Conservation (phyloP, 2,797 vertebrate species). For the Acipenser transmontanus region DNA sequence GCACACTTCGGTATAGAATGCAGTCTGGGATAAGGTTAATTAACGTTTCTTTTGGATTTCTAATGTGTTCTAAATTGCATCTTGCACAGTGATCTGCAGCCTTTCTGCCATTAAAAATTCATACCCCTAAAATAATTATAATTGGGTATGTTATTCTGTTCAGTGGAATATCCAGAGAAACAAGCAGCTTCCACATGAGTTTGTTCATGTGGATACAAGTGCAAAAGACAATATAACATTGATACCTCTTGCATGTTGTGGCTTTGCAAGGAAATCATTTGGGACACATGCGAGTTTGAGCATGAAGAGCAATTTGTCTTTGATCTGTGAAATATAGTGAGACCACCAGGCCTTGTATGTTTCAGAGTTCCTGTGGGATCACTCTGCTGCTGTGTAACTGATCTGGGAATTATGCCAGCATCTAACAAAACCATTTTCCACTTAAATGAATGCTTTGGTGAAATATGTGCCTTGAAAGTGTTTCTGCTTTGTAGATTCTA, state of each 20-base stretch:
- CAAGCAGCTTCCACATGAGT: not conserved
- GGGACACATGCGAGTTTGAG: constrained; percentile 20
- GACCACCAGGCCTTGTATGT: constrained; percentile 13
- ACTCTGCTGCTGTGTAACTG: constrained; percentile 6
- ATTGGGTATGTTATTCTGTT: not conserved
- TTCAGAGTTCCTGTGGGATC: constrained; percentile 8
- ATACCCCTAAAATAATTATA: not conserved
- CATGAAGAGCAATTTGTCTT: constrained; percentile 31
- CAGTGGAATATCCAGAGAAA: not conserved
- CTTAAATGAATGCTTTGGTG: constrained; percentile 27
- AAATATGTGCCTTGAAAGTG: constrained; percentile 1
- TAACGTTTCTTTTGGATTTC: not conserved
- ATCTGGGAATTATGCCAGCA: constrained; percentile 19
- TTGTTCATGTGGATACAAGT: constrained; percentile 4
- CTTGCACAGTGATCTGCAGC: not conserved
- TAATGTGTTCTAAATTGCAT: not conserved
- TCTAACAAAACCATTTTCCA: constrained; percentile 19
- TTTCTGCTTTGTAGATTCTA: not conserved
- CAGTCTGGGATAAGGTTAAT: not conserved
- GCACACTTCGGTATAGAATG: constrained; percentile 10
- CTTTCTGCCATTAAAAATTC: not conserved
- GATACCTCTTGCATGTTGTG: constrained; percentile 13
- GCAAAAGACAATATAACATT: constrained; percentile 19
- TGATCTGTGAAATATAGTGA: constrained; percentile 20
- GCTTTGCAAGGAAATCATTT: constrained; percentile 17